A percentile compares a stretch with the other conserved stretches of the same genome.
Evolutionary conservation across 2,888 invertebrate genomes (phyloP).

Genomic region (Lasiommata megera): DNA sequence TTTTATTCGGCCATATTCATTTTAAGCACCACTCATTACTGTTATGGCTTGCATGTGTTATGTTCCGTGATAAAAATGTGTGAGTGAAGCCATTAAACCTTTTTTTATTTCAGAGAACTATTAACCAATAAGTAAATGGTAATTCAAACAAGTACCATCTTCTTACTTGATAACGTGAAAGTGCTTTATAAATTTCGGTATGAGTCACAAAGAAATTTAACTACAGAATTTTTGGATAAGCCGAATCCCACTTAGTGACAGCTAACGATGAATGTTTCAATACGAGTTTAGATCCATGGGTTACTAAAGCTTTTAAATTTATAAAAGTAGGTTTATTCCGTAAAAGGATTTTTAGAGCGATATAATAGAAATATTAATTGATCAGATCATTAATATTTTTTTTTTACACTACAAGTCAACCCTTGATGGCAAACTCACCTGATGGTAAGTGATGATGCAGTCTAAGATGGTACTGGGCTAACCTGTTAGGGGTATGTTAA

Average conservation of each 20-base stretch:
- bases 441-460: too few species aligned
- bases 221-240: neutral
- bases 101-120: conserved; percentile 38
- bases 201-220: neutral
- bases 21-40: conserved; percentile 54
- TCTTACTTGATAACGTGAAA: conserved; percentile 19
- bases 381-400: too few species aligned
- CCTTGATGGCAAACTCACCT: too few species aligned
- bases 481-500: too few species aligned
- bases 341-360: too few species aligned
- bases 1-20: conserved; percentile 48
- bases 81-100: conserved; percentile 49
- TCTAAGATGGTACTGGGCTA: too few species aligned
- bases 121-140: conserved; percentile 33
- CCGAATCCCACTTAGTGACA: neutral
- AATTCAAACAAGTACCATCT: conserved; percentile 24
- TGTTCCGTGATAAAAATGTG: conserved; percentile 56
- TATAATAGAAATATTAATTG: too few species aligned
- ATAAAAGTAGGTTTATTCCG: neutral
- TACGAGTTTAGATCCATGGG: neutral
- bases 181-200: conserved; percentile 12
- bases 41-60: conserved; percentile 57
- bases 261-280: neutral
- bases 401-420: too few species aligned
- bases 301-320: neutral